Conservation (phyloP, 2,797 vertebrate species). For the Cirrhinus mrigala region DNA sequence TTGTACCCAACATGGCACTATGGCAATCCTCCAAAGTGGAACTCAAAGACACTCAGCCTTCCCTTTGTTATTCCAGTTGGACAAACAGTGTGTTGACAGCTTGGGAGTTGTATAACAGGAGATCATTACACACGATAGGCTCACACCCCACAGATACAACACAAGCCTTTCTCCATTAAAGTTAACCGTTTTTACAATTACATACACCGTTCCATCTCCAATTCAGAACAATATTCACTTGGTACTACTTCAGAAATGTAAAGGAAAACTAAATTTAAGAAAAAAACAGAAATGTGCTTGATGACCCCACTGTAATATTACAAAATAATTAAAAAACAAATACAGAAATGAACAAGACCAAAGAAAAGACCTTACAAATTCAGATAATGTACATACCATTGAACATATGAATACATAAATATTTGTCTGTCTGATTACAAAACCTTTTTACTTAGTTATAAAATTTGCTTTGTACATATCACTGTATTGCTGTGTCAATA, state of each 20-base stretch:
- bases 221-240: conserved; percentile 61
- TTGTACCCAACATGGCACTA: conserved; percentile 51
- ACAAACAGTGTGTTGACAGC: conserved; percentile 65
- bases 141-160: conserved; percentile 62
- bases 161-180: conserved; percentile 60
- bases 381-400: conserved; percentile 55
- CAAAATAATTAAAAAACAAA: conserved; percentile 56
- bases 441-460: conserved; percentile 64
- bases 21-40: conserved; percentile 55
- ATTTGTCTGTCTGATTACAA: conserved; percentile 71
- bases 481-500: conserved; percentile 81
- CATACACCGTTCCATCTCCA: conserved; percentile 52
- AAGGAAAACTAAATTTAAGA: conserved; percentile 40
- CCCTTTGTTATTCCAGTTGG: conserved; percentile 64
- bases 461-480: conserved; percentile 67
- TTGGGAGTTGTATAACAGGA: conserved; percentile 61
- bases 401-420: conserved; percentile 68
- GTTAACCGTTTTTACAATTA: conserved; percentile 59
- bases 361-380: conserved; percentile 59
- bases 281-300: conserved; percentile 66
- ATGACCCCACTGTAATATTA: conserved; percentile 59
- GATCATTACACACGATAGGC: conserved; percentile 55
- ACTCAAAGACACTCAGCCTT: conserved; percentile 82
- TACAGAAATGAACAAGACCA: conserved; percentile 58
- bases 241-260: conserved; percentile 44